Base-by-base conservation (phyloP, 2,113 vertebrate genomes). In the Daubentonia madagascariensis region DNA sequence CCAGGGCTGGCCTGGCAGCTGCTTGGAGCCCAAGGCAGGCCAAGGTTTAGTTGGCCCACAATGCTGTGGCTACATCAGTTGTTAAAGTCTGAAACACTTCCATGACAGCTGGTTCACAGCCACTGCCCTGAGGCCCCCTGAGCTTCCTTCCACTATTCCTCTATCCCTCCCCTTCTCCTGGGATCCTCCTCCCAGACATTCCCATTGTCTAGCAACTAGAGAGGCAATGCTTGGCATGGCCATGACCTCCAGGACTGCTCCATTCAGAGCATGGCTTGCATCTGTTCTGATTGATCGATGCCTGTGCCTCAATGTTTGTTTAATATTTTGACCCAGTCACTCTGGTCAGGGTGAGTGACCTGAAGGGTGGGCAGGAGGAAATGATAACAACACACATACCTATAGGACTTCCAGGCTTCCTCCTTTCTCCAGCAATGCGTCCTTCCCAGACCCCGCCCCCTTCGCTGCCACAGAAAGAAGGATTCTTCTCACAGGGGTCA, bases 291-390 rank as follows among this genome's bases (percentile, higher is more conserved):
- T 81, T 73, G 91, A 89, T 79, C 61, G 25, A 70, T 96, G 43
- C 54, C 91, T 94, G 67, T 54, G 87, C 81, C 91, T 90, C 89
- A 48, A 3, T 59, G 68, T 91, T 97, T n/a, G 95, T 91, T 89
- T 75, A 97, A 43, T 79, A 70, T 86, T 89, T 68, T 89, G 86
- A 91, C 84, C 79, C 6, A n/a, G 68, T 93, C 78, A 40, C 72
- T 63, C 50, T 43, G 80, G 73, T 90, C 83, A 70, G 73, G 95
- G 97, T 97, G 48, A 98, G 63, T 98, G 95, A 96, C 97, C 98
- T 65, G 23, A 52, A 80, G 86, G 94, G 54, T 81, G 70, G 48
- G 2, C 88, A 84, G 94, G 67, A 97, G 86, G 32, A 37, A 89
- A 45, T 70, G 83, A 97, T 87, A 96, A 96, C 89, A 85, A 5